phyloP scores from a whole-genome alignment of 1,140 invertebrate species.

The Olivierus martensii region DNA sequence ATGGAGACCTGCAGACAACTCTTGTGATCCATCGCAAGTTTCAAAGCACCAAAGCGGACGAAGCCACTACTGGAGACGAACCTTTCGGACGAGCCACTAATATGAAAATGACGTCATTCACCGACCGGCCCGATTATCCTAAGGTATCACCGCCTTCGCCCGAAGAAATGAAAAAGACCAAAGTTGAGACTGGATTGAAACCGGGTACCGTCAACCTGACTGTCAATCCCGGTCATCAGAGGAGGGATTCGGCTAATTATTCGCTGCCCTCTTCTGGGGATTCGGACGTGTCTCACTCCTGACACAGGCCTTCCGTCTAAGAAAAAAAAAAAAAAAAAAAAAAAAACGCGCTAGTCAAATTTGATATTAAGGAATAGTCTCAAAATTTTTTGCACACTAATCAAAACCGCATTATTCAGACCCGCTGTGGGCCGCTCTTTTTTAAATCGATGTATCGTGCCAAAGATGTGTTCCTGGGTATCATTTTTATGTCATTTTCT shows the following conservation, averaged over 20 bases:
- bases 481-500: too few relatives aligned
- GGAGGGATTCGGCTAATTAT: neutral
- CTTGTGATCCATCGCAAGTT: neutral
- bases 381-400: too few relatives aligned
- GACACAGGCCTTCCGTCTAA: too few relatives aligned
- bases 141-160: neutral
- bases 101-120: neutral
- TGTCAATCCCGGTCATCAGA: neutral
- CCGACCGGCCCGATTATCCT: neutral
- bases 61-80: neutral
- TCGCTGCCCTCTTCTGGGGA: neutral
- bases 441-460: too few relatives aligned
- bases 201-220: neutral
- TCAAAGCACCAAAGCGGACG: neutral
- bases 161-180: neutral
- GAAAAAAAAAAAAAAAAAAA: too few relatives aligned
- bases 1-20: neutral
- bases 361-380: too few relatives aligned
- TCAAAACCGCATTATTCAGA: too few relatives aligned
- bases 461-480: too few relatives aligned
- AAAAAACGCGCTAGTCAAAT: too few relatives aligned
- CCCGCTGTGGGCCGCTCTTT: too few relatives aligned
- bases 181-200: neutral
- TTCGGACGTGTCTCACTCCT: neutral
- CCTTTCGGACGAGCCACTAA: neutral